Evolutionary conservation across 2,797 vertebrate genomes (phyloP).

Genomic region (Leucoraja ocellata): DNA sequence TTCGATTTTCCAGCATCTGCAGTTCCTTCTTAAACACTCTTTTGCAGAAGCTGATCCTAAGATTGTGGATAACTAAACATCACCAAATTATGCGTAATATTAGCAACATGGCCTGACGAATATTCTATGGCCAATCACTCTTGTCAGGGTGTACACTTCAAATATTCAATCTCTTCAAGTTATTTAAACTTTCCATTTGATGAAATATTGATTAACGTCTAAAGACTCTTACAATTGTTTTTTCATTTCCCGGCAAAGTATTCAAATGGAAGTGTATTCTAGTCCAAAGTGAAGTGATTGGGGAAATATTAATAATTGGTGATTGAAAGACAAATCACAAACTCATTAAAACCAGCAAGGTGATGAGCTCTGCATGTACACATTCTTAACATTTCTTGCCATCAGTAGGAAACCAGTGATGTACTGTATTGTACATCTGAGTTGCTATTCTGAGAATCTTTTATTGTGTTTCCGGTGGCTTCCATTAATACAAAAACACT

Average conservation of each 20-base stretch:
- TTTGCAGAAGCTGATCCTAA: neutral
- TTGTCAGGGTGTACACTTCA: neutral
- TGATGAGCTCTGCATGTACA: neutral
- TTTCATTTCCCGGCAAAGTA: neutral
- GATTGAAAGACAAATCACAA: neutral
- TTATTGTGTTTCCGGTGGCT: neutral
- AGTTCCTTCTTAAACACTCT: too few species aligned
- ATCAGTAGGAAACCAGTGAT: neutral
- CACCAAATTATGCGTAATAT: neutral
- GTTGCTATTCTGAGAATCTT: neutral
- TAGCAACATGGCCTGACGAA: neutral
- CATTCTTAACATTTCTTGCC: neutral
- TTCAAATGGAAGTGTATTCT: neutral
- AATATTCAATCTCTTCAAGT: neutral
- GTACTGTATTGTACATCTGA: neutral
- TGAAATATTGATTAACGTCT: neutral
- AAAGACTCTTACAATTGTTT: neutral
- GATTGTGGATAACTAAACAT: neutral
- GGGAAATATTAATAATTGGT: neutral
- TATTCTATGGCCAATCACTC: neutral
- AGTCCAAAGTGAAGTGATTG: neutral
- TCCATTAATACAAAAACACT: neutral
- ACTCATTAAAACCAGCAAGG: neutral
- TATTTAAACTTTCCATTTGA: neutral
- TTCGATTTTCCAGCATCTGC: too few species aligned